Evolutionary conservation across 2,888 invertebrate genomes (phyloP).

Genomic region (Gryllus longicercus): DNA sequence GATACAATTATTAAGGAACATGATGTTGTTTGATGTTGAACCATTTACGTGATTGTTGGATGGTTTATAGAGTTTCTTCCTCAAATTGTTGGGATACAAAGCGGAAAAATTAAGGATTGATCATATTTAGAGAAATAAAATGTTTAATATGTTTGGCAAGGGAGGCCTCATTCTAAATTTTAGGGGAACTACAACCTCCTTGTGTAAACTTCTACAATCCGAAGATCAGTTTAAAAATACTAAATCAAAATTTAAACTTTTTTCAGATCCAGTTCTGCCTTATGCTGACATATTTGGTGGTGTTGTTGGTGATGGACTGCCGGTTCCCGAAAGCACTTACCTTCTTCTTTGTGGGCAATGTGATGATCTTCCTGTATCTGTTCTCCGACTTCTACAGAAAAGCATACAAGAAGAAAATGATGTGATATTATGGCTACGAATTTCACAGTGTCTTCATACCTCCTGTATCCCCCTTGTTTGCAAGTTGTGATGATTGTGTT

Average conservation of each 20-base stretch:
- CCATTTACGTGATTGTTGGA: no score
- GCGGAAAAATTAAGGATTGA: no score
- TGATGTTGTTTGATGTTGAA: no score
- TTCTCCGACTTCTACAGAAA: conserved; percentile 59
- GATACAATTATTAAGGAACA: no score
- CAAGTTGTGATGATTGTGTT: no score
- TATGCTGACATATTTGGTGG: conserved; percentile 61
- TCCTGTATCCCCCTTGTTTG: no score
- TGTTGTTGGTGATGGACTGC: conserved; percentile 55
- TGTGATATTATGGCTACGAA: no score
- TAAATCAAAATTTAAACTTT: conserved; percentile 24
- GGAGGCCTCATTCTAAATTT: not conserved
- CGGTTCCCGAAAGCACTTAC: conserved; percentile 55
- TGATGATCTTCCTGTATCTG: conserved; percentile 56
- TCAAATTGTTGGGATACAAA: no score
- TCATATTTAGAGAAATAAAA: no score
- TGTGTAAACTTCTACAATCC: not conserved
- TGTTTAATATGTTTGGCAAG: no score
- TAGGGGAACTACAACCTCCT: not conserved
- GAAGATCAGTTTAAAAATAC: not conserved
- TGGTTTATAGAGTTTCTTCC: no score
- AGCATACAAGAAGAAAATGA: conserved; percentile 50
- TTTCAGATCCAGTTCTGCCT: conserved; percentile 63
- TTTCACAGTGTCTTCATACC: no score
- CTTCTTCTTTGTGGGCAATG: conserved; percentile 56